These are phyloP conservation scores for Pangasius djambal DNA, from an alignment of 2,797 vertebrate species.

Conservation along the genomic window DNA sequence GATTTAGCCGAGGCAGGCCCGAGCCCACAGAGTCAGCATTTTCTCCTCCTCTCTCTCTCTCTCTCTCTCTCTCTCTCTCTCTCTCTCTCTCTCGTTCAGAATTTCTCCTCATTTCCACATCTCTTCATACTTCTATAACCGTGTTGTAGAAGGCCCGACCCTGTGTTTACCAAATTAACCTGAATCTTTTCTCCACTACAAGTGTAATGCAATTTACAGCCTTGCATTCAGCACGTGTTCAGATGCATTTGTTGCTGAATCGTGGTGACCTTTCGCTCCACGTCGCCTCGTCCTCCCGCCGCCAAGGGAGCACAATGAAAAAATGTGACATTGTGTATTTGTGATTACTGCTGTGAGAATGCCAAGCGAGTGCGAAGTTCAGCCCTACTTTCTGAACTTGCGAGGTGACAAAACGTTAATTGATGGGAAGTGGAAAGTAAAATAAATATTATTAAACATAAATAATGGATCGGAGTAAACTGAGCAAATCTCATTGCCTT, in stretches of 20 bases:
- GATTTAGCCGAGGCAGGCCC: conserved; percentile 95
- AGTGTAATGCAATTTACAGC: conserved; percentile 96
- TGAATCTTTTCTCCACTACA: conserved; percentile 92
- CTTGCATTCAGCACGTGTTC: conserved; percentile 86
- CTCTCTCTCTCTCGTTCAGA: conserved; percentile 69
- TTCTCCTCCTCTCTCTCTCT: conserved; percentile 79
- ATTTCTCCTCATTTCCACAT: conserved; percentile 80
- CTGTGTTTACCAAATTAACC: conserved; percentile 99
- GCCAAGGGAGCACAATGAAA: conserved; percentile 60
- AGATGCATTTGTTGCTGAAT: conserved; percentile 88
- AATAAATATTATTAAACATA: not conserved
- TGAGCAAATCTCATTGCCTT: not conserved
- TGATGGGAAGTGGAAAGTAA: not conserved
- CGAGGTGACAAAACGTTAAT: not conserved
- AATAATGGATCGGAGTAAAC: not conserved
- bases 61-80: conserved; percentile 14
- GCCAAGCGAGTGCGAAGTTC: not conserved
- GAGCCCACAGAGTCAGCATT: conserved; percentile 98
- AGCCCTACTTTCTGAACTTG: conserved; percentile 19
- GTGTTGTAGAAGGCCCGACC: conserved; percentile 91
- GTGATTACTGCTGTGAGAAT: conserved; percentile 44
- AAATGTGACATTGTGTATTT: conserved; percentile 61
- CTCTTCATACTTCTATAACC: conserved; percentile 85
- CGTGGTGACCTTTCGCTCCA: conserved; percentile 82
- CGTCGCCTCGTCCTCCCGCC: conserved; percentile 3